phyloP scores from a whole-genome alignment of 2,113 vertebrate species.

The Cinclus cinclus region DNA sequence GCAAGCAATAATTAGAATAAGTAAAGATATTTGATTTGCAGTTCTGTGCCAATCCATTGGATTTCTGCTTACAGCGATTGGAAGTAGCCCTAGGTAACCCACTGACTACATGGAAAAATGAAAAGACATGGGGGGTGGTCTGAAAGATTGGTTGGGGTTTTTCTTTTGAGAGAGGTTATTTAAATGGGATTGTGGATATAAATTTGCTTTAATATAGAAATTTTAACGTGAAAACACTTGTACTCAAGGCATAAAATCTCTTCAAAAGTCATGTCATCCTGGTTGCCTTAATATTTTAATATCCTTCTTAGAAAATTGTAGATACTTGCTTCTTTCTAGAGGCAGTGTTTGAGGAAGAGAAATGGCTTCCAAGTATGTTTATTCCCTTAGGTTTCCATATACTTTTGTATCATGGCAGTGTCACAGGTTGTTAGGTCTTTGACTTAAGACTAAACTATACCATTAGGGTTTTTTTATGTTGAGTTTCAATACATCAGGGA shows the following conservation, averaged over 20 bases:
- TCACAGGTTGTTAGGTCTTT: not conserved
- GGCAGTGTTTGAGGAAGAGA: not conserved
- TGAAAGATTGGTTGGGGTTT: not conserved
- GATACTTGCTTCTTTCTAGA: not conserved
- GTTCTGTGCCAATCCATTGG: not conserved
- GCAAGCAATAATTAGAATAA: not conserved
- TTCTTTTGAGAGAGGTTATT: not conserved
- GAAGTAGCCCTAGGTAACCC: not conserved
- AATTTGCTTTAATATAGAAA: not conserved
- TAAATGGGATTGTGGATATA: not conserved
- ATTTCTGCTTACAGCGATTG: not conserved
- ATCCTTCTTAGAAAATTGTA: not conserved
- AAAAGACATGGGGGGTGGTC: fast-evolving
- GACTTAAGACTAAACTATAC: not conserved
- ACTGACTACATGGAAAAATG: not conserved
- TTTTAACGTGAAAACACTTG: not conserved
- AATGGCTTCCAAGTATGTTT: not conserved
- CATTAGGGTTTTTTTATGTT: fast-evolving
- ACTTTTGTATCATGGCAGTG: not conserved
- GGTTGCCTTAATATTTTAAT: not conserved
- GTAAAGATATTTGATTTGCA: not conserved
- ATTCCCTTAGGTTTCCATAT: not conserved
- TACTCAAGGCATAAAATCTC: not conserved
- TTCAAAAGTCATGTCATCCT: not conserved
- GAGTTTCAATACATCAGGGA: not conserved